Evolutionary conservation across 1,140 invertebrate species (phyloP), one percentile per base, ranked within the genome.

Genomic region (Drosophila rhopaloa): DNA sequence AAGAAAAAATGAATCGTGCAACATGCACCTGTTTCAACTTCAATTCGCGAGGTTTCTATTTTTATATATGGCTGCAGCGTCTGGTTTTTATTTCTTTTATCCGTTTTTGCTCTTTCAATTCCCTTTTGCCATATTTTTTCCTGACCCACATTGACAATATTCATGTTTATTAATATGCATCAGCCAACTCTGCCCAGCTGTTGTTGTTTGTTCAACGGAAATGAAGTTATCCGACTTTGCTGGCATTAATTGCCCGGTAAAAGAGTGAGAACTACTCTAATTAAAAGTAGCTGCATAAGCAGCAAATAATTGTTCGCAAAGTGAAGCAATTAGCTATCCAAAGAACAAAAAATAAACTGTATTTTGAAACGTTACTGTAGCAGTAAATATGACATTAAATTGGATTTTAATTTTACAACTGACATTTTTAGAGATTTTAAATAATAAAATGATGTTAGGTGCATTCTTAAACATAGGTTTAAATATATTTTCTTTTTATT

Each of bases 141-240:
- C 43, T 76, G 83, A 88, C 83, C 84, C 83, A 88, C 83, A 88
- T 89, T 89, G 84, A 90, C 84, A 84, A 88, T 89, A 82, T 79
- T 63, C 41, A 59, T 51, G 68, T 86, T 89, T 89, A 89, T 90
- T 90, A 89, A 90, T 88, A 82, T 80, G 53, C 62, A 67, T 38
- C 11, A 61, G 63, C 44, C 51, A 57, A 56, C 76, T 74, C 51
- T 59, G 56, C 55, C 61, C 81, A 84, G 81, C 81, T 85, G 81
- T 84, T 81, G 59, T 60, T 62, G 48, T 71, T 72, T 71, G 46
- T 72, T 81, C 65, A 70, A 54, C 81, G 84, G 77, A 89, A 89
- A 90, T 90, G 61, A 72, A 79, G 84, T 81, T 89, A 90, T 89
- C 80, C 71, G 63, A 46, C 54, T 61, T 72, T 47, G 19, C 43